Evolutionary conservation across 2,888 invertebrate species (phyloP), one percentile per base, ranked within the genome.

Genomic region (Ligdia adustata): DNA sequence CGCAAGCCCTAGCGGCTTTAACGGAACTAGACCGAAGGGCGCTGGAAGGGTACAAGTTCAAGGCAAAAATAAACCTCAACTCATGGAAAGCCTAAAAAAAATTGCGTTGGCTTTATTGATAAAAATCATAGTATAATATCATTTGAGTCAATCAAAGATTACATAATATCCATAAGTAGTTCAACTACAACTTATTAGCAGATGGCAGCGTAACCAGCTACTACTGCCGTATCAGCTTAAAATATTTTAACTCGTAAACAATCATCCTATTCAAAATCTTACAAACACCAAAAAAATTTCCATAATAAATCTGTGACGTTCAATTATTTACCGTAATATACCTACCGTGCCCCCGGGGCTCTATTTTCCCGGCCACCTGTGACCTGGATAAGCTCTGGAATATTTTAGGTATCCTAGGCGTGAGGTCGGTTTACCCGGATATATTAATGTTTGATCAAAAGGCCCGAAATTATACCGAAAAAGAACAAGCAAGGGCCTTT

Each of bases 361-460:
- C 4, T 7, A 20, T 18, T 9, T 9, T 35, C 16, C 20, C 22
- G 16, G 29, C 16, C 28, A 35, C 40, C 40, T 40, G 46, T 26
- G 35, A 15, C 38, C 45, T 26, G 24, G 11, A 34, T 18, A 26
- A 31, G 9, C 1, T 16, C 27, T 33, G 13, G 24, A 7, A 15
- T 40, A 18, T 11, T 5, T 35, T 9, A 26, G 35, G 24, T 11
- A 15, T 9, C 22, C 18, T n/a, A 1, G 22, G 12, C 20, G 14
- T 15, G 28, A 15, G 39, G 7, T 24, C 29, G 27, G 34, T 32
- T 9, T 35, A 35, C 20, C 20, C 33, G 11, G 31, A 47, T 35
- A 27, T 37, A 28, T 47, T 26, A 41, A 41, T 37, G 14, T 41
- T 47, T 37, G 13, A 40, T 47, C 41, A 41, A 41, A 47, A 26